Conservation (phyloP, 2,797 vertebrate species). For the Sebastes trivittatus region DNA sequence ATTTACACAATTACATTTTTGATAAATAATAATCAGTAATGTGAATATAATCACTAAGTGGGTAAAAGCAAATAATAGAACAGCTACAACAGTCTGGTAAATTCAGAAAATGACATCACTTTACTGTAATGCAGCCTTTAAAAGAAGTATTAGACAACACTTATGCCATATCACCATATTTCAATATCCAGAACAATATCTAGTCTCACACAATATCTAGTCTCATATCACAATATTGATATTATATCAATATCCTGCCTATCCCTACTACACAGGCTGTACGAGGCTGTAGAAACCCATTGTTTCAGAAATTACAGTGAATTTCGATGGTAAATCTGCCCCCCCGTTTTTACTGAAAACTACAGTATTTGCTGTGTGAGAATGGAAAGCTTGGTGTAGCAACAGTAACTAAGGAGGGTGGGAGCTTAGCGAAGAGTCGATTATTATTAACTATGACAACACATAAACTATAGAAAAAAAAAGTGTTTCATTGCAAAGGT, state of each 20-base stretch:
- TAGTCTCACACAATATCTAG: no score
- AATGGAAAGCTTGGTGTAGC: neutral
- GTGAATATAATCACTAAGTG: no score
- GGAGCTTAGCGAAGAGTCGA: neutral
- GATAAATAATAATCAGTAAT: no score
- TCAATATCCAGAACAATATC: no score
- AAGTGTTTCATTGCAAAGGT: neutral
- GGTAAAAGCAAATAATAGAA: no score
- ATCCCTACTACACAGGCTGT: neutral
- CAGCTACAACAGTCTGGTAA: no score
- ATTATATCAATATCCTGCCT: no score
- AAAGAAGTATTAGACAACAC: no score
- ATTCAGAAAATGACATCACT: no score
- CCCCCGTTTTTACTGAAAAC: neutral
- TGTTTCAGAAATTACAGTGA: neutral
- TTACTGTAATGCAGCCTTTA: no score
- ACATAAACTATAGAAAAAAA: neutral
- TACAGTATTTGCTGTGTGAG: neutral
- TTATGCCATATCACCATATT: no score
- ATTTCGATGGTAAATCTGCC: neutral
- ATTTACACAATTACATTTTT: rapidly evolving
- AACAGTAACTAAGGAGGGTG: neutral
- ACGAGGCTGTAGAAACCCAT: neutral
- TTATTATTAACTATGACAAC: neutral
- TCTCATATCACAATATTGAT: no score